Conservation (phyloP, 2,888 invertebrate species). For the Zaprionus lineosus region DNA sequence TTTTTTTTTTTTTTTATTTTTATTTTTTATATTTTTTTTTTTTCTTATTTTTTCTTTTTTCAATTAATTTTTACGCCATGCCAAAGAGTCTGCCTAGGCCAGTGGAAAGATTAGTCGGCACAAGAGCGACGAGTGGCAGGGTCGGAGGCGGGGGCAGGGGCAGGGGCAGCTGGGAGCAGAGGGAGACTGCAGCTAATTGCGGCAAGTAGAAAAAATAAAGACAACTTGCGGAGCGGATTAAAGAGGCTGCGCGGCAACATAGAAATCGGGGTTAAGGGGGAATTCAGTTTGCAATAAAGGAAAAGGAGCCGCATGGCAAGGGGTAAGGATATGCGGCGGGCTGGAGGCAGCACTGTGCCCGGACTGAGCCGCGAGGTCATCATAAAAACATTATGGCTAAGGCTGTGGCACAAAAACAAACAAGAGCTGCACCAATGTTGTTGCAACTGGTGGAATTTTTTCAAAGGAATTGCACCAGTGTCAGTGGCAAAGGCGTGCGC, state of each 20-base stretch:
- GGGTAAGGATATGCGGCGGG: too few species aligned
- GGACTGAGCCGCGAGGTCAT: slow-evolving; percentile 66
- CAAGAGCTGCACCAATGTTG: slow-evolving; percentile 40
- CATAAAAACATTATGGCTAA: slow-evolving; percentile 76
- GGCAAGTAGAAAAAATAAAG: slow-evolving; percentile 67
- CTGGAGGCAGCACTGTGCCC: slow-evolving; percentile 11
- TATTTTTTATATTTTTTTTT: too few species aligned
- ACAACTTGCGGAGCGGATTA: slow-evolving; percentile 47
- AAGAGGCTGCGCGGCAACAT: neutral
- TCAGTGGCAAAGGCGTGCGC: neutral
- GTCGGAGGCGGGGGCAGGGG: neutral
- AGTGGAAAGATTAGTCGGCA: too few species aligned
- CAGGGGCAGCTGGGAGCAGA: too few species aligned
- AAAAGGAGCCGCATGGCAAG: neutral
- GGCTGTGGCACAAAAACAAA: slow-evolving; percentile 59
- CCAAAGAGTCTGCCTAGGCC: slow-evolving; percentile 67
- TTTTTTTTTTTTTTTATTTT: slow-evolving; percentile 22
- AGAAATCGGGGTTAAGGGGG: neutral
- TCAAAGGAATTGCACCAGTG: slow-evolving; percentile 65
- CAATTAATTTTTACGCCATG: slow-evolving; percentile 71
- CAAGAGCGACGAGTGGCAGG: too few species aligned
- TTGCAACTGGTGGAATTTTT: slow-evolving; percentile 74
- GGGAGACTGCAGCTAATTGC: slow-evolving; percentile 74
- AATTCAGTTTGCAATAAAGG: neutral
- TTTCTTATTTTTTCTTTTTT: slow-evolving; percentile 37